Evolutionary conservation across 37 sponge, comb jelly and placozoan genomes (phyloP), one percentile per base, ranked within the genome.

Genomic region (Beroe forskalii): DNA sequence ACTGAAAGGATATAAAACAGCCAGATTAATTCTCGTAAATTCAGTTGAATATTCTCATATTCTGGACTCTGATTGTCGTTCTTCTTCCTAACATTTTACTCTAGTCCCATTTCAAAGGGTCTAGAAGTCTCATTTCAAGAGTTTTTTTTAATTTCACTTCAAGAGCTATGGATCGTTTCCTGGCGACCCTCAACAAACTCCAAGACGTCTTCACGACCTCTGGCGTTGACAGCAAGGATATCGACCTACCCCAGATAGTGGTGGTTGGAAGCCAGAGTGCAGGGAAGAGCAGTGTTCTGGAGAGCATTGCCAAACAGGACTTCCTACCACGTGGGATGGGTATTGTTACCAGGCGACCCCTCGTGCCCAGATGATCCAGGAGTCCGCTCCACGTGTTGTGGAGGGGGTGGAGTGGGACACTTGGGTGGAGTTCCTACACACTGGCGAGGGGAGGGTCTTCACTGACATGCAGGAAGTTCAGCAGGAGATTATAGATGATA

Each of bases 161-260:
- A n/a, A n/a, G n/a, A n/a, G n/a, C n/a, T n/a, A 80, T 80, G 86
- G 86, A 80, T 48, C 40, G 42, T 43, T 80, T 44, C 20, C 55
- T 80, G 17, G 86, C 44, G 28, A 44, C 55, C 1, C 94, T 99
- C 25, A 99, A 99, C 93, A 95, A 95, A 55, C 97, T 99, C 20
- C 99, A 99, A 76, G 97, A 99, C 76, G 97, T 99, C 4, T 99
- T 99, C 90, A 94, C 92, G 61, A 94, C 97, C 30, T 95, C 96
- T 20, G 99, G 99, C 6, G 90, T 93, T 19, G 60, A 60, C 23
- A 44, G 63, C 42, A 97, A 94, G 38, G 92, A 64, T 38, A 99
- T 99, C 17, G 93, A 99, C 42, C 91, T 99, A 19, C 99, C 99
- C 20, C 99, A 99, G 90, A 99, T 99, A 75, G 99, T 96, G 0